Percentiles rank a stretch among this genome's conserved stretches.
Conservation (phyloP, 2,888 invertebrate genomes). For the Sphinx pinastri region DNA sequence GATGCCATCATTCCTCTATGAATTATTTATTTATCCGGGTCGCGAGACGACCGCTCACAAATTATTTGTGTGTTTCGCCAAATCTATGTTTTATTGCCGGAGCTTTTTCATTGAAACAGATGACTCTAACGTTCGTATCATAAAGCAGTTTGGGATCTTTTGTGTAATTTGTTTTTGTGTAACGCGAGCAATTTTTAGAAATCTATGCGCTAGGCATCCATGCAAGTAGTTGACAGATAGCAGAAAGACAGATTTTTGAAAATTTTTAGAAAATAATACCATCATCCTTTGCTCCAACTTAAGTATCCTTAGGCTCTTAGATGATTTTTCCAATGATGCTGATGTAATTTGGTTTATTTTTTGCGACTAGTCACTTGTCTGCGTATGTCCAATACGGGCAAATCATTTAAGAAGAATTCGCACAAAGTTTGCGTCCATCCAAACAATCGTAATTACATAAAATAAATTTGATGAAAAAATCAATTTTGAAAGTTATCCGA, state of each 20-base stretch:
- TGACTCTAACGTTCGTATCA: slow-evolving; percentile 30
- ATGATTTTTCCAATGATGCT: no score
- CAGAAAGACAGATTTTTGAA: background rate
- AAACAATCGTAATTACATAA: background rate
- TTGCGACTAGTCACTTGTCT: no score
- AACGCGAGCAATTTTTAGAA: background rate
- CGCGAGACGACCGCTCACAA: slow-evolving; percentile 41
- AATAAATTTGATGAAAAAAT: slow-evolving; percentile 14
- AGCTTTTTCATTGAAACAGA: slow-evolving; percentile 37
- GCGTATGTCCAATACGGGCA: no score
- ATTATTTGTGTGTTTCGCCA: slow-evolving; percentile 44
- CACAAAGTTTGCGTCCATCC: background rate
- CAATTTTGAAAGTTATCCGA: slow-evolving; percentile 5
- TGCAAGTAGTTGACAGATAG: background rate
- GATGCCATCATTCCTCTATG: slow-evolving; percentile 32
- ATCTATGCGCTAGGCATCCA: no score
- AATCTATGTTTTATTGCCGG: slow-evolving; percentile 41
- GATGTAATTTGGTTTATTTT: no score
- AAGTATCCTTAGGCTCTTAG: no score
- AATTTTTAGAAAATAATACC: no score
- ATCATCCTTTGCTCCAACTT: no score
- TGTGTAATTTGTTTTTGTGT: background rate
- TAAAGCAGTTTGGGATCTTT: slow-evolving; percentile 1
- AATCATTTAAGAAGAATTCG: no score
- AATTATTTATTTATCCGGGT: slow-evolving; percentile 52